A percentile compares a stretch with the other conserved stretches of the same genome.
Evolutionary conservation across 2,797 vertebrate species (phyloP).

Genomic region (Gymnopithys bicolor): DNA sequence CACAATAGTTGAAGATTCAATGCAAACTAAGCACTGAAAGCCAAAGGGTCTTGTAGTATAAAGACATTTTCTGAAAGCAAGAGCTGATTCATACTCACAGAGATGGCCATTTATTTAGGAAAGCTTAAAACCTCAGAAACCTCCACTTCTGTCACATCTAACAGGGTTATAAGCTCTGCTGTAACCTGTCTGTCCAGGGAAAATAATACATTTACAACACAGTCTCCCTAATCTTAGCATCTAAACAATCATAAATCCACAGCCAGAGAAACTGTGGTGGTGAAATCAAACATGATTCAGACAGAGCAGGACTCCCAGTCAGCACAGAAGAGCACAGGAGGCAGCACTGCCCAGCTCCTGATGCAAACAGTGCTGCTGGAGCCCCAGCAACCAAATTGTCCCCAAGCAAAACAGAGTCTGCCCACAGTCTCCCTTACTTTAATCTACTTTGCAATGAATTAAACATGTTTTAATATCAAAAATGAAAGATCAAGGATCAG

Average conservation of each 20-base stretch:
- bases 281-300: background rate
- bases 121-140: background rate
- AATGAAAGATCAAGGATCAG: slow-evolving; percentile 36
- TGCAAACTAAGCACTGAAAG: slow-evolving; percentile 10
- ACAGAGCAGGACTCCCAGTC: background rate
- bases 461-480: slow-evolving; percentile 67
- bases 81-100: background rate
- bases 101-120: background rate
- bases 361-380: background rate
- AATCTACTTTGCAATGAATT: slow-evolving; percentile 66
- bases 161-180: background rate
- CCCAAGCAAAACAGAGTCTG: background rate
- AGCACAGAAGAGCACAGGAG: rapidly evolving
- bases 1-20: slow-evolving; percentile 12
- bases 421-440: slow-evolving; percentile 41
- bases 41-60: background rate
- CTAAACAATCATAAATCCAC: background rate
- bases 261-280: background rate
- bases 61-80: background rate
- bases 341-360: background rate
- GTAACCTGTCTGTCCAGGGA: background rate
- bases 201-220: background rate
- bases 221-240: background rate
- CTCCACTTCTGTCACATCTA: background rate
- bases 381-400: background rate